These are phyloP conservation scores for Crotophaga sulcirostris DNA, from an alignment of 2,113 vertebrate species.

Conservation along the genomic window DNA sequence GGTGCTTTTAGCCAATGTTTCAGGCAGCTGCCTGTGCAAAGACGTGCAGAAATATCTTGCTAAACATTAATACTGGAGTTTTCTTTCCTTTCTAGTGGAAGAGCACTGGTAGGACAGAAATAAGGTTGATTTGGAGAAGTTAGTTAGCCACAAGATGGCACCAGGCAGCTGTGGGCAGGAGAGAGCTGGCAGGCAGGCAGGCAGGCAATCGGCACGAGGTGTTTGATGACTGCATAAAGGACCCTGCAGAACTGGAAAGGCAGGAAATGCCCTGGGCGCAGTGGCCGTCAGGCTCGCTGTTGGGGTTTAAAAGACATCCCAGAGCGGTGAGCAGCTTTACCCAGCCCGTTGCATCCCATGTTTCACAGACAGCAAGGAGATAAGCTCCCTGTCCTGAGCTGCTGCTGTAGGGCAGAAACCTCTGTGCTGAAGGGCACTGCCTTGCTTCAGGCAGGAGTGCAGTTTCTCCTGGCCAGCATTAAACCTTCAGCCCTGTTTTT, in stretches of 20 bases:
- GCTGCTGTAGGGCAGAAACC: neutral
- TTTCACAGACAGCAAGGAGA: no score
- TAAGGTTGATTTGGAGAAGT: neutral
- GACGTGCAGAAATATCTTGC: neutral
- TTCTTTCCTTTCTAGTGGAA: fast-evolving
- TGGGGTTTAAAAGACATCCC: fast-evolving
- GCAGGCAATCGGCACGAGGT: no score
- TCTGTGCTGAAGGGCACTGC: fast-evolving
- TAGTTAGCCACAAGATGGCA: conserved; percentile 36
- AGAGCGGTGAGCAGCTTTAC: neutral
- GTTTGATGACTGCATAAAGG: neutral
- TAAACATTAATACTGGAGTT: fast-evolving
- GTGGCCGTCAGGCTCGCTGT: fast-evolving
- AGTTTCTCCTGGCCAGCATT: neutral
- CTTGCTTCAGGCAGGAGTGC: neutral
- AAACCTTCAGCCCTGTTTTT: neutral
- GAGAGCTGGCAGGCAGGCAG: no score
- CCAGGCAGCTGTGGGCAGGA: neutral
- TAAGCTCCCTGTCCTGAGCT: no score
- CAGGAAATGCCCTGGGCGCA: neutral
- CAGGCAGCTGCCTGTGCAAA: neutral
- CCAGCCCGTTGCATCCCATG: fast-evolving
- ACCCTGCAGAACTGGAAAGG: fast-evolving
- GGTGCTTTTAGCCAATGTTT: fast-evolving
- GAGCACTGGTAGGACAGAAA: neutral